Conservation (phyloP, 2,888 invertebrate genomes). For the Zelleria hepariella region DNA sequence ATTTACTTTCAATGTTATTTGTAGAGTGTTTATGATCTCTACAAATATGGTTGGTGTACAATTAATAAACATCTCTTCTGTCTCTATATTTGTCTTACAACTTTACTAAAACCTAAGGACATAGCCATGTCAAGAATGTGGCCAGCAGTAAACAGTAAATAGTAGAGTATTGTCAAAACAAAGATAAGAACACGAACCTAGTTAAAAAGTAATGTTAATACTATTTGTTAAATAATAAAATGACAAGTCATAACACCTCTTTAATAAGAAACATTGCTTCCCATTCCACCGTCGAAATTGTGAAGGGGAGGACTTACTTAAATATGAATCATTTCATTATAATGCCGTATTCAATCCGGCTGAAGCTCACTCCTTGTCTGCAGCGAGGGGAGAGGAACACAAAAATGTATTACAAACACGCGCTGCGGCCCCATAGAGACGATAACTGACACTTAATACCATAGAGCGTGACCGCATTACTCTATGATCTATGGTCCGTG, state of each 20-base stretch:
- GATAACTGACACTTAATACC: constrained; percentile 71
- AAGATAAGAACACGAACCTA: no score
- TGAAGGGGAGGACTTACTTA: constrained; percentile 68
- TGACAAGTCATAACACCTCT: constrained; percentile 58
- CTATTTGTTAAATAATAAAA: constrained; percentile 38
- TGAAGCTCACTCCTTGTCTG: constrained; percentile 68
- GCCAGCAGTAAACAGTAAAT: no score
- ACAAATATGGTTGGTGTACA: no score
- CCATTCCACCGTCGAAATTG: constrained; percentile 41
- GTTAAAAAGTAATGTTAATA: background rate
- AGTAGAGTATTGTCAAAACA: no score
- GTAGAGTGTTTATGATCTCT: no score
- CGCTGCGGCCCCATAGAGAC: constrained; percentile 63
- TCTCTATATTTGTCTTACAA: no score
- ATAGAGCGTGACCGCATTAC: constrained; percentile 70
- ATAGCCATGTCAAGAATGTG: no score
- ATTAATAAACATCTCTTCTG: no score
- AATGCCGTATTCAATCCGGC: constrained; percentile 70
- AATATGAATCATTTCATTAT: constrained; percentile 74
- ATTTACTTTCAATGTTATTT: no score
- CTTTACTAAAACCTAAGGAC: no score
- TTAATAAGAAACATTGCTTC: constrained; percentile 70
- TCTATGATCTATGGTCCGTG: constrained; percentile 65
- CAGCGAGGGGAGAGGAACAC: constrained; percentile 58
- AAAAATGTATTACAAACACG: constrained; percentile 55